Conservation (phyloP, 2,888 invertebrate species). For the Allophyes oxyacanthae region DNA sequence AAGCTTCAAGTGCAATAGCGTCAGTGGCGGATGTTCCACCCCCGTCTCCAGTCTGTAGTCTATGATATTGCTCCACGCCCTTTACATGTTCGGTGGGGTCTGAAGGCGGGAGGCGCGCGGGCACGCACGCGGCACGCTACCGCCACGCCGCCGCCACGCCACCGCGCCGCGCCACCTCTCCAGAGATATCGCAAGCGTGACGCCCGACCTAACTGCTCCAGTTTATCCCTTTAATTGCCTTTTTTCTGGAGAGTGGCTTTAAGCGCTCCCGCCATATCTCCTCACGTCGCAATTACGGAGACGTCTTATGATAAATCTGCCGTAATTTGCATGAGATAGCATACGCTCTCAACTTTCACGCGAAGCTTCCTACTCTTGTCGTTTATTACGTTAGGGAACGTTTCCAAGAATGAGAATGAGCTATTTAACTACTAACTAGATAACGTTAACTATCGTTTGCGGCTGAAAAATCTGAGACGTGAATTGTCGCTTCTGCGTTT, state of each 20-base stretch:
- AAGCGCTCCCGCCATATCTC: slow-evolving; percentile 86
- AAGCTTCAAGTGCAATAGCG: slow-evolving; percentile 88
- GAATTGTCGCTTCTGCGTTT: slow-evolving; percentile 54
- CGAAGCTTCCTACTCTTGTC: slow-evolving; percentile 87
- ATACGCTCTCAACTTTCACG: slow-evolving; percentile 89
- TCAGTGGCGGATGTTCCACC: slow-evolving; percentile 85
- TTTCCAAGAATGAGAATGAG: slow-evolving; percentile 88
- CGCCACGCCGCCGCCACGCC: slow-evolving; percentile 55
- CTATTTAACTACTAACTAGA: slow-evolving; percentile 86
- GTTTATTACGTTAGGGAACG: slow-evolving; percentile 88
- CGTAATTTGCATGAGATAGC: slow-evolving; percentile 90
- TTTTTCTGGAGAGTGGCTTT: slow-evolving; percentile 86
- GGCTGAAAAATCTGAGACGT: slow-evolving; percentile 63
- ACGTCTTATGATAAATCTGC: slow-evolving; percentile 89
- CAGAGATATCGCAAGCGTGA: slow-evolving; percentile 82
- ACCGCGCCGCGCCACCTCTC: slow-evolving; percentile 62
- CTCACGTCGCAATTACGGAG: slow-evolving; percentile 89
- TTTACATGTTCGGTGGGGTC: slow-evolving; percentile 84
- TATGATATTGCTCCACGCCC: slow-evolving; percentile 89
- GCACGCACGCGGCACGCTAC: slow-evolving; percentile 69
- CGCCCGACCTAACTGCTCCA: slow-evolving; percentile 85
- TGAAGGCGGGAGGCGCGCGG: slow-evolving; percentile 72
- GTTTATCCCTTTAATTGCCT: slow-evolving; percentile 89
- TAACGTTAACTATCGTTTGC: slow-evolving; percentile 77
- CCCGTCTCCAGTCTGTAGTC: slow-evolving; percentile 85